Evolutionary conservation across 92 coral and sea anemone genomes (phyloP), one percentile per base, ranked within the genome.

Genomic region (Bergia puertoricense): DNA sequence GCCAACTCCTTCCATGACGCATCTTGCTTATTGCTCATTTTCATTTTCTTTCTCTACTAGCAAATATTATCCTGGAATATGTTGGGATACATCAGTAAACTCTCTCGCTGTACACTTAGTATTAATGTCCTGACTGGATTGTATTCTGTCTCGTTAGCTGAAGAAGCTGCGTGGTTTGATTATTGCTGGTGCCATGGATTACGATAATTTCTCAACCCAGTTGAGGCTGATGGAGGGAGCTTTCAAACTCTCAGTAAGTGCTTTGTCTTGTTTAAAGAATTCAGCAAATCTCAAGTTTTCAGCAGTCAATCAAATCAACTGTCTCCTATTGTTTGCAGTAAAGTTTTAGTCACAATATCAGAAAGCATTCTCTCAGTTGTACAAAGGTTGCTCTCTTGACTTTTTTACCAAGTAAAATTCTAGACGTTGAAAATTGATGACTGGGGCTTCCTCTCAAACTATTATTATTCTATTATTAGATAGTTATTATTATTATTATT

Each of bases 231-330:
- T 95, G 93, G 99, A 97, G 86, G 98, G 99, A 77, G 98, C 98
- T 42, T 94, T 97, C 93, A 95, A 97, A 90, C 91, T 97, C 6
- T 94, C 98, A 78, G 99, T 97, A 76, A 92, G 99, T 92, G 75
- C 69, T 59, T 57, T 23, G 7, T 9, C 5, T 86, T 10, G 6
- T 36, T 74, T 46, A n/a, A 48, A 74, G 1, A 73, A 6, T 38
- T 43, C 43, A 37, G 43, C 78, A 38, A 74, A 36, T 38, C 20
- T 23, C 38, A 7, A 20, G 15, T 39, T 23, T 11, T 54, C 59
- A 2, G 0, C 16, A 54, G 18, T 20, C 69, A 62, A 23, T 62
- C 69, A 18, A 62, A 20, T 22, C 69, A 62, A 16, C 30, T 62
- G 69, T 62, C 69, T 62, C 3, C 67, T 62, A 62, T 62, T 3